A percentile compares a stretch with the other conserved stretches of the same genome.
Evolutionary conservation across 2,888 invertebrate genomes (phyloP).

Genomic region (Lissonota sp.): DNA sequence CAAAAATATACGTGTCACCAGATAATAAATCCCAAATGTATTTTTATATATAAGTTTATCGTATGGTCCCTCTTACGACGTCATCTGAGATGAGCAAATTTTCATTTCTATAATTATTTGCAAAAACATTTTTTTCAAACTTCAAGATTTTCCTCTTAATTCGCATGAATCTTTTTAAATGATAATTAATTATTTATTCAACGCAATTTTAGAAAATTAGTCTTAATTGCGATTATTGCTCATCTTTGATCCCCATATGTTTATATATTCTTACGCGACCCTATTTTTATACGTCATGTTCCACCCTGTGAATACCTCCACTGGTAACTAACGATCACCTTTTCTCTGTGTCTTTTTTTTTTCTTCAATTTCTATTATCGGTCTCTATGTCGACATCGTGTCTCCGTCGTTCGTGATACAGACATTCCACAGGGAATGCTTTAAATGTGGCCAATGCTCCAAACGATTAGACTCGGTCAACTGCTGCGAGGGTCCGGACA

Average conservation of each 20-base stretch:
- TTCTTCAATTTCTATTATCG: constrained; percentile 46
- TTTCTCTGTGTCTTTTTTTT: constrained; percentile 55
- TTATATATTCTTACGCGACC: constrained; percentile 1
- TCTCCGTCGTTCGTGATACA: constrained; percentile 83
- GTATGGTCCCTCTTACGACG: constrained; percentile 13
- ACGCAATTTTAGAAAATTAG: neutral
- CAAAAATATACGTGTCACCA: constrained; percentile 21
- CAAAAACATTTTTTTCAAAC: too few species aligned
- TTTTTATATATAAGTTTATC: constrained; percentile 28
- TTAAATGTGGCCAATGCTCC: constrained; percentile 94
- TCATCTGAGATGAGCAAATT: neutral
- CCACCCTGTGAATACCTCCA: neutral
- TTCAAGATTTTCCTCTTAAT: too few species aligned
- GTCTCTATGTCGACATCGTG: constrained; percentile 54
- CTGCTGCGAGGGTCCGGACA: constrained; percentile 97
- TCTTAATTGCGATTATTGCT: constrained; percentile 5
- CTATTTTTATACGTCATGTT: constrained; percentile 27
- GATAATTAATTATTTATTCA: too few species aligned
- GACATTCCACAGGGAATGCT: constrained; percentile 97
- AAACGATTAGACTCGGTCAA: constrained; percentile 95
- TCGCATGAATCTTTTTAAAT: too few species aligned
- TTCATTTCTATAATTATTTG: too few species aligned
- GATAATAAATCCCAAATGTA: constrained; percentile 38
- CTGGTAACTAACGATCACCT: constrained; percentile 59
- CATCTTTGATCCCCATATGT: neutral